These are phyloP conservation scores for Lateolabrax maculatus DNA, from an alignment of 2,797 vertebrate species.

Conservation along the genomic window DNA sequence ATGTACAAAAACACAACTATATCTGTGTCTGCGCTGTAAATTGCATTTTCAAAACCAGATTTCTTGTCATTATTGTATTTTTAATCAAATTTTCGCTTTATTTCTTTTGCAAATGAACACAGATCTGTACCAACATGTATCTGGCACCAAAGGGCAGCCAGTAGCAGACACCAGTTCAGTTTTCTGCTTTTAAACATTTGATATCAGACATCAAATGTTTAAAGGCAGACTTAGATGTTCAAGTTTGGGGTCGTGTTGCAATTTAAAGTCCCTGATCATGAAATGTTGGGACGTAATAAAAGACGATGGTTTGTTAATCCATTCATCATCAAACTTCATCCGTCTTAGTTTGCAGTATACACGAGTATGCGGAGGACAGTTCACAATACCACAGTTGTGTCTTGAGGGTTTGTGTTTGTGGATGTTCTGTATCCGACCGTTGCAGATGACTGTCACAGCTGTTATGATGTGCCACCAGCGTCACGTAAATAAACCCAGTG, in stretches of 20 bases:
- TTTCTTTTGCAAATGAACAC: neutral
- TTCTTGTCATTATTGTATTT: neutral
- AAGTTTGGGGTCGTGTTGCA: neutral
- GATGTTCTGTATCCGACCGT: neutral
- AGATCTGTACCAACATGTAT: neutral
- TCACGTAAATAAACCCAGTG: constrained; percentile 38
- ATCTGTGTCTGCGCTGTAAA: neutral
- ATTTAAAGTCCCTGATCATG: neutral
- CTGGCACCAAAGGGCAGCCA: neutral
- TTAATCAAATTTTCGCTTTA: neutral
- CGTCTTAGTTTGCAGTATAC: neutral
- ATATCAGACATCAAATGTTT: neutral
- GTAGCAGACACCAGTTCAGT: neutral
- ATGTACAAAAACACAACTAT: neutral
- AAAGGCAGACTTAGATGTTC: no score
- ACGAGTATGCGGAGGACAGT: no score
- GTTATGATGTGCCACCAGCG: constrained; percentile 20
- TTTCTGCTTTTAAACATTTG: neutral
- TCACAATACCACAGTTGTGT: no score
- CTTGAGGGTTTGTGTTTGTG: no score
- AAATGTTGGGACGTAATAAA: no score
- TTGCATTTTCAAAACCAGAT: neutral
- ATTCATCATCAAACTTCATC: neutral
- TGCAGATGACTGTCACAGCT: constrained; percentile 34
- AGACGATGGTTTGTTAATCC: no score